Conservation (phyloP, 2,113 vertebrate species). For the Chitala chitala region DNA sequence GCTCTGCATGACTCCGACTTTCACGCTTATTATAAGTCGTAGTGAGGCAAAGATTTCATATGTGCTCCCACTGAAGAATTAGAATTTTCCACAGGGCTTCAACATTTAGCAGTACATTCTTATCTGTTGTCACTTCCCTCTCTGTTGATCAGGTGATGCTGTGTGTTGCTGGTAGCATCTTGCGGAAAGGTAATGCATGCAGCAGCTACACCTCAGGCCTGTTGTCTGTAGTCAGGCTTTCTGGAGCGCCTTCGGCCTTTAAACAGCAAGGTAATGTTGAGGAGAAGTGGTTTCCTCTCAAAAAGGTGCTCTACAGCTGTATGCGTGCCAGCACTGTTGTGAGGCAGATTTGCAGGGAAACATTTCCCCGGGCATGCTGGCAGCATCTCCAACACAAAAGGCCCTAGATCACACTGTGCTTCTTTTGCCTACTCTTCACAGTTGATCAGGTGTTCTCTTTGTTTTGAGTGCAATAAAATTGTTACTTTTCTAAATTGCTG, state of each 20-base stretch:
- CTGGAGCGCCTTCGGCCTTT: not conserved
- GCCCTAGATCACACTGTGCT: not conserved
- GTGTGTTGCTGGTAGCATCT: not conserved
- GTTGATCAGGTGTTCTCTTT: no score
- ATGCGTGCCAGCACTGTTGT: not conserved
- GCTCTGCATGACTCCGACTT: no score
- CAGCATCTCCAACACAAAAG: not conserved
- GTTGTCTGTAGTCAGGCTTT: not conserved
- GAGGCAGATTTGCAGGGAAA: not conserved
- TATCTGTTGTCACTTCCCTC: not conserved
- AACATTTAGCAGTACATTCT: not conserved
- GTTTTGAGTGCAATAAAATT: no score
- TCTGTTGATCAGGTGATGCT: not conserved
- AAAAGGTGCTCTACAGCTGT: not conserved
- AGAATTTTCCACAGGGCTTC: not conserved
- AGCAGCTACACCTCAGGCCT: not conserved
- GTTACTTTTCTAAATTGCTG: no score
- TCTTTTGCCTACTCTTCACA: no score
- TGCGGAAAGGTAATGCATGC: not conserved
- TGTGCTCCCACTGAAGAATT: not conserved
- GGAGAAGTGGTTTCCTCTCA: not conserved
- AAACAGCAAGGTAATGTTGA: not conserved
- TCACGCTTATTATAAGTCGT: not conserved
- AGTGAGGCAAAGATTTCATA: no score
- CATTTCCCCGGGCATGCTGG: not conserved